A percentile compares a stretch with the other conserved stretches of the same genome.
phyloP scores from a whole-genome alignment of 2,797 vertebrate genomes.

The Coregonus suidteri region DNA sequence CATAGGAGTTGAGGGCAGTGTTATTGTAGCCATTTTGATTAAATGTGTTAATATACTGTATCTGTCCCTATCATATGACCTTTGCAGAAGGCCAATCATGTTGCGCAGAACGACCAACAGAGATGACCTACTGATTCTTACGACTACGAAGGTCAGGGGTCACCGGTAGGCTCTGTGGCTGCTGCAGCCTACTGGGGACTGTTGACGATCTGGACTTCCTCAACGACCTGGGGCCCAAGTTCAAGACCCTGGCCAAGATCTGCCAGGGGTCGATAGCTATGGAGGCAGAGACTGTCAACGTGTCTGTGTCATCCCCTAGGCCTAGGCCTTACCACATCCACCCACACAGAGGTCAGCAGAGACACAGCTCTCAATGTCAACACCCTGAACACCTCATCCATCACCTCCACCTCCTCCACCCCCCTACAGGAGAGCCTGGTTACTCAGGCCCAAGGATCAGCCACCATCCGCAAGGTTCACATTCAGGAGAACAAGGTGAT shows the following conservation, averaged over 20 bases:
- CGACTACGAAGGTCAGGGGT: conserved; percentile 80
- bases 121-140: conserved; percentile 80
- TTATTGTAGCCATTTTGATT: not conserved
- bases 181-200: conserved; percentile 86
- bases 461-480: conserved; percentile 46
- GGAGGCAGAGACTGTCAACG: conserved; percentile 21
- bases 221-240: conserved; percentile 88
- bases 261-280: conserved; percentile 74
- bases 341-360: conserved; percentile 55
- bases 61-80: not conserved
- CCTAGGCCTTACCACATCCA: conserved; percentile 45
- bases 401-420: conserved; percentile 56
- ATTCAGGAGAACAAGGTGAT: conserved; percentile 52
- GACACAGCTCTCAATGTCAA: conserved; percentile 53
- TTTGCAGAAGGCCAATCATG: conserved; percentile 80
- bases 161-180: conserved; percentile 80
- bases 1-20: not conserved
- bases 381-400: conserved; percentile 47
- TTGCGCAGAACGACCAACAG: conserved; percentile 60
- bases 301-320: conserved; percentile 26
- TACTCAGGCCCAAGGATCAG: conserved; percentile 21
- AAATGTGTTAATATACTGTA: not conserved
- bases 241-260: conserved; percentile 89
- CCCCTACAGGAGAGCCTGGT: conserved; percentile 47
- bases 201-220: conserved; percentile 84